These are phyloP conservation scores for Holotrichia oblita DNA, from an alignment of 1,140 invertebrate genomes.

Conservation along the genomic window DNA sequence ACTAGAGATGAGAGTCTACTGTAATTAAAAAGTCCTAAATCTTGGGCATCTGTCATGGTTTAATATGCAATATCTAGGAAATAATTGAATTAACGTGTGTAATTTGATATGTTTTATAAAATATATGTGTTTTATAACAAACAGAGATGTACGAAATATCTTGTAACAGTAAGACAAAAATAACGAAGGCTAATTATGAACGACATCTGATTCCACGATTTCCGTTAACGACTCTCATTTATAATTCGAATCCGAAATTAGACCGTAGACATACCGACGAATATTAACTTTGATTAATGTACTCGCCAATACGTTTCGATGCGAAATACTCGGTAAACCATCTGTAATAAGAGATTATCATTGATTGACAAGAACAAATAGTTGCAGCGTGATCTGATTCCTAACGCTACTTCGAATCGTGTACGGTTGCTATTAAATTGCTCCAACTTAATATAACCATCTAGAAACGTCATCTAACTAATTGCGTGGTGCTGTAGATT, in stretches of 20 bases:
- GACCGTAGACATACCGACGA: not conserved
- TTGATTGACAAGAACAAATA: not conserved
- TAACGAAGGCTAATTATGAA: not conserved
- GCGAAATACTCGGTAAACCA: not conserved
- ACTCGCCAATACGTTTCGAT: not conserved
- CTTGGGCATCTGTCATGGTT: too few species aligned
- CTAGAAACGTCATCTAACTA: too few species aligned
- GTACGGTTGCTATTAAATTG: not conserved
- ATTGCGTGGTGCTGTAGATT: too few species aligned
- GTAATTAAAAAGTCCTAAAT: too few species aligned
- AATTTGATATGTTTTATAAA: too few species aligned
- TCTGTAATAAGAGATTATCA: not conserved
- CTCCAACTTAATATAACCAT: too few species aligned
- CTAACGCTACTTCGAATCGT: not conserved
- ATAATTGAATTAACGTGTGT: too few species aligned
- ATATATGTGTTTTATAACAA: too few species aligned
- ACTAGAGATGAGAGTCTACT: too few species aligned
- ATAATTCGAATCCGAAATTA: conserved; percentile 20
- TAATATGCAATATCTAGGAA: too few species aligned
- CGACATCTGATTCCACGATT: conserved; percentile 10
- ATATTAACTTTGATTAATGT: conserved; percentile 10
- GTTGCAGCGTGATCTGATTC: not conserved
- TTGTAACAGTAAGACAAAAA: too few species aligned
- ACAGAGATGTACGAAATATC: too few species aligned
- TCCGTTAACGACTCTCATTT: not conserved